A percentile compares a stretch with the other conserved stretches of the same genome.
Evolutionary conservation across 35 echinoderm and acorn worm genomes (phyloP).

Genomic region (Apostichopus japonicus): DNA sequence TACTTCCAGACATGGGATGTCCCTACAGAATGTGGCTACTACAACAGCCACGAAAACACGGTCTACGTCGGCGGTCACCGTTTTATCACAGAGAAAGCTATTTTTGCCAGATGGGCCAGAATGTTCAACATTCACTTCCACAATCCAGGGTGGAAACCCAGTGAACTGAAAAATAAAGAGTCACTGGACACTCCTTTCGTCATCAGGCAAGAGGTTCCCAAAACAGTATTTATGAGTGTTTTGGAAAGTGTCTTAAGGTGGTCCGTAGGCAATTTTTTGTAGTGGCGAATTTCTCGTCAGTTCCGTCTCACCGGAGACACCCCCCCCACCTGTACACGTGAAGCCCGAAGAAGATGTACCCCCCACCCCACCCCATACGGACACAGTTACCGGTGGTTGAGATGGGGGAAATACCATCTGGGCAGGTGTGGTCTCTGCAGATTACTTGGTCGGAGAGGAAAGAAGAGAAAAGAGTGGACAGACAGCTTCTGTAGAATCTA

Average conservation of each 20-base stretch:
- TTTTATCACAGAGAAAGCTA: constrained; percentile 94
- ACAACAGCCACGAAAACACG: constrained; percentile 82
- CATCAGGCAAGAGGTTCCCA: constrained; percentile 67
- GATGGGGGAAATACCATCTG: not conserved
- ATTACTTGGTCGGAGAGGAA: not conserved
- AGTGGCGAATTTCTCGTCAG: not conserved
- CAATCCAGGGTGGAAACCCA: constrained; percentile 79
- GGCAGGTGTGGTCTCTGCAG: not conserved
- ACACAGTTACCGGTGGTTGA: not conserved
- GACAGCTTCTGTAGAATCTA: not conserved
- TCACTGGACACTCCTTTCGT: constrained; percentile 83
- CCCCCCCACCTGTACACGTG: not conserved
- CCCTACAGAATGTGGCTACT: constrained; percentile 84
- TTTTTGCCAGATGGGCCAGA: constrained; percentile 87
- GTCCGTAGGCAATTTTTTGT: constrained; percentile 38
- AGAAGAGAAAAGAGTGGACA: not conserved
- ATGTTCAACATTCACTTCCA: constrained; percentile 88
- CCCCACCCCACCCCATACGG: too few species aligned
- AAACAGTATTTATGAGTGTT: constrained; percentile 21
- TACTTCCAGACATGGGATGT: constrained; percentile 84
- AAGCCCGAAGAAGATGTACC: not conserved
- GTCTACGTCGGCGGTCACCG: constrained; percentile 81
- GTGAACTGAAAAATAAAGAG: constrained; percentile 34
- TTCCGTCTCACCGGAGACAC: not conserved
- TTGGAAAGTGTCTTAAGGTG: constrained; percentile 39